These are phyloP conservation scores for Silurus aristotelis DNA, from an alignment of 2,797 vertebrate genomes.

Conservation along the genomic window DNA sequence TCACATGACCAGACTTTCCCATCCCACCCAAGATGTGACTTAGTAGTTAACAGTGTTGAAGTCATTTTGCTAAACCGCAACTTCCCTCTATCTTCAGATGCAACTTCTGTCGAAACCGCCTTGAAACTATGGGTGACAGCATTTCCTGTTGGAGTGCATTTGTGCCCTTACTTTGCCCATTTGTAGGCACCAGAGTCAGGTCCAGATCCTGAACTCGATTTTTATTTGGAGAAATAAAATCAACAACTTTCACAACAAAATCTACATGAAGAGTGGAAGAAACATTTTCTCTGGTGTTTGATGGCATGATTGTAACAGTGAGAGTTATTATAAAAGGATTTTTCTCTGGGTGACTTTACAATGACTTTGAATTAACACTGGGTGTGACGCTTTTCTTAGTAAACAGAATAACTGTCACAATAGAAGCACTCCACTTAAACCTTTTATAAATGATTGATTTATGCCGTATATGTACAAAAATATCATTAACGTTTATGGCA, in stretches of 20 bases:
- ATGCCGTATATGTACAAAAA: not conserved
- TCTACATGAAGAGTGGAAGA: not conserved
- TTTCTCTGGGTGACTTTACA: constrained; percentile 3
- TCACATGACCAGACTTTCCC: constrained; percentile 72
- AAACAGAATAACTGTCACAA: constrained; percentile 18
- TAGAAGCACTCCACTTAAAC: not conserved
- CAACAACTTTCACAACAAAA: not conserved
- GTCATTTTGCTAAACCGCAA: constrained; percentile 66
- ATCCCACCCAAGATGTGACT: constrained; percentile 65
- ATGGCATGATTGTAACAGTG: not conserved
- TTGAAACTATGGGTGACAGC: constrained; percentile 58
- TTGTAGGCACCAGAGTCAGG: not conserved
- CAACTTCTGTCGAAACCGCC: constrained; percentile 60
- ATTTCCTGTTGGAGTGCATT: constrained; percentile 63
- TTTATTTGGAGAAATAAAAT: not conserved
- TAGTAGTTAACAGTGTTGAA: constrained; percentile 53
- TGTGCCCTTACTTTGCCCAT: not conserved
- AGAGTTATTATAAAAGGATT: constrained; percentile 9
- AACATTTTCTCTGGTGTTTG: constrained; percentile 12
- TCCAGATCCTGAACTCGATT: not conserved
- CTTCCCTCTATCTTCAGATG: constrained; percentile 69
- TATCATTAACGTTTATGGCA: too few relatives aligned
- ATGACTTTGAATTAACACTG: not conserved
- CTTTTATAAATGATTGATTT: not conserved
- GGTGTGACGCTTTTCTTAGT: constrained; percentile 12